A percentile compares a stretch with the other conserved stretches of the same genome.
phyloP scores from a whole-genome alignment of 2,797 vertebrate species.

The Galago senegalensis region DNA sequence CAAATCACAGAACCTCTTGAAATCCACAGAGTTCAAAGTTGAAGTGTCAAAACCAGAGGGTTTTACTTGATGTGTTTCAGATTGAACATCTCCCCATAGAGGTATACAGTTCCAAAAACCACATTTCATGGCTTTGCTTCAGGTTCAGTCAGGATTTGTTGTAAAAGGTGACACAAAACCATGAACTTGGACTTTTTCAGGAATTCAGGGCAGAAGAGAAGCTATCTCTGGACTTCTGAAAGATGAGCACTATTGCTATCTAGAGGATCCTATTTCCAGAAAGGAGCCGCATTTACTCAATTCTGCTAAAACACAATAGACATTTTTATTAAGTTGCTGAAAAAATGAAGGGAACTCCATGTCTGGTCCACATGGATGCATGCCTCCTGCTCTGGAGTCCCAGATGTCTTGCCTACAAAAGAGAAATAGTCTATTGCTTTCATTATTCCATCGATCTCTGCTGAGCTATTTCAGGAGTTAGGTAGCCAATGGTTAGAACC shows the following conservation, averaged over 20 bases:
- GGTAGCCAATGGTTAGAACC: neutral
- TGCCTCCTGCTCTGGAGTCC: neutral
- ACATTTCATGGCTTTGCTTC: neutral
- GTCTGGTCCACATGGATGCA: neutral
- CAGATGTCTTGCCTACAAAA: neutral
- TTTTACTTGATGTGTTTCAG: slow-evolving; percentile 52
- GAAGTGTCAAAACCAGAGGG: neutral
- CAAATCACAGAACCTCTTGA: slow-evolving; percentile 9
- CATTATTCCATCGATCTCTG: neutral
- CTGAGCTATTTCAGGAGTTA: neutral
- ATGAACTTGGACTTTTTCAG: slow-evolving; percentile 17
- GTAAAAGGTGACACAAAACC: neutral
- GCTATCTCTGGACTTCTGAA: neutral
- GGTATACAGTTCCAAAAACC: neutral
- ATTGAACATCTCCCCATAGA: slow-evolving; percentile 5
- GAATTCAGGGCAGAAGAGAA: neutral
- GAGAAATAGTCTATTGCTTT: neutral
- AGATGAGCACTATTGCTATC: neutral
- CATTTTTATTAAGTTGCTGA: neutral
- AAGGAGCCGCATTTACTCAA: neutral
- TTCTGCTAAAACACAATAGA: neutral
- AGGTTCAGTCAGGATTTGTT: slow-evolving; percentile 14
- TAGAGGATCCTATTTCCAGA: neutral
- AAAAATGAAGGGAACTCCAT: neutral
- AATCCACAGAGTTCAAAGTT: neutral